phyloP scores from a whole-genome alignment of 2,888 invertebrate genomes.

The Drosophila paranaensis region DNA sequence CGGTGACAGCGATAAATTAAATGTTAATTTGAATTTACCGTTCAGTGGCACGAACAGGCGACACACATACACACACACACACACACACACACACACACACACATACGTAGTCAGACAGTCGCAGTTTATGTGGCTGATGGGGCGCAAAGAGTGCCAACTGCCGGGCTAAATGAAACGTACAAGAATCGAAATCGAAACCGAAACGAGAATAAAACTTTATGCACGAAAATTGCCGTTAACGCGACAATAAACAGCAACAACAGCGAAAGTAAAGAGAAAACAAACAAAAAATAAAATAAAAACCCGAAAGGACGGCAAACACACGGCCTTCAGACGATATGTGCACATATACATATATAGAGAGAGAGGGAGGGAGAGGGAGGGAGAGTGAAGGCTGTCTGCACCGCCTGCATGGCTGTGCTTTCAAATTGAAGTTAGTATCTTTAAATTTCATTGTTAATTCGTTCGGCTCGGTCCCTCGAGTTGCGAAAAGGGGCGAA shows the following conservation, averaged over 20 bases:
- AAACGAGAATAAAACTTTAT: conserved; percentile 68
- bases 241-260: conserved; percentile 65
- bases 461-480: conserved; percentile 20
- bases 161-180: conserved; percentile 61
- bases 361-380: too few relatives aligned
- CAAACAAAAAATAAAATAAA: conserved; percentile 21
- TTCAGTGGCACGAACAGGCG: conserved; percentile 73
- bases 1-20: conserved; percentile 82
- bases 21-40: conserved; percentile 81
- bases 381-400: background rate
- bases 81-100: conserved; percentile 20
- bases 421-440: conserved; percentile 62
- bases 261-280: conserved; percentile 44
- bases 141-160: conserved; percentile 60
- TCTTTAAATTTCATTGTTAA: conserved; percentile 76
- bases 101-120: conserved; percentile 16
- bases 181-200: conserved; percentile 54
- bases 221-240: conserved; percentile 72
- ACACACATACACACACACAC: conserved; percentile 28
- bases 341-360: background rate
- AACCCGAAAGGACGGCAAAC: conserved; percentile 37
- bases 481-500: conserved; percentile 6
- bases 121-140: conserved; percentile 37
- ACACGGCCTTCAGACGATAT: conserved; percentile 10
- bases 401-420: background rate